Conservation (phyloP, 2,797 vertebrate species). For the Psittacula derbiana region DNA sequence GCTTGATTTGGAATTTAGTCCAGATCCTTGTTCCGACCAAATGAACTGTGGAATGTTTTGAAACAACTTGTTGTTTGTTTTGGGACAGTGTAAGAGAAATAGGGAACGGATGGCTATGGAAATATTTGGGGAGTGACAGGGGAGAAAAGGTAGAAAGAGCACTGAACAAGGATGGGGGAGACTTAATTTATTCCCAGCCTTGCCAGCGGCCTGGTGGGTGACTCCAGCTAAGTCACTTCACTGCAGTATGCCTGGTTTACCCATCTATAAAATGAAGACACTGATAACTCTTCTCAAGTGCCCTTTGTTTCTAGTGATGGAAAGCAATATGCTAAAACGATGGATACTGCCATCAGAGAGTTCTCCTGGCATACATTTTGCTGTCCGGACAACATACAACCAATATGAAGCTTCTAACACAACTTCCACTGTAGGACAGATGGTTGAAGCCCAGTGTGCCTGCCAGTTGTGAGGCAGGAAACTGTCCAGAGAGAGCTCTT, state of each 20-base stretch:
- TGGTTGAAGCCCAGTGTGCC: background rate
- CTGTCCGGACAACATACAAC: background rate
- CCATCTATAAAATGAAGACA: background rate
- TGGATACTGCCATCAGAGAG: background rate
- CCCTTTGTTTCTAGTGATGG: background rate
- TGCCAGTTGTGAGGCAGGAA: background rate
- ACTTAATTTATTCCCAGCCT: background rate
- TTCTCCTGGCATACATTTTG: background rate
- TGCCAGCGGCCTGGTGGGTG: background rate
- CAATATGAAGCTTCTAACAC: background rate
- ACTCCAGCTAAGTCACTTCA: background rate
- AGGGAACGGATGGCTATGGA: background rate
- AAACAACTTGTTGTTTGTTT: constrained; percentile 33
- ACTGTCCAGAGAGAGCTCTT: background rate
- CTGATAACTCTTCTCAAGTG: background rate
- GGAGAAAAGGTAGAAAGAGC: background rate
- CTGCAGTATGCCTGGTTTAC: background rate
- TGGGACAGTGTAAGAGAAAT: constrained; percentile 33
- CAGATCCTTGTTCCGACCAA: constrained; percentile 27
- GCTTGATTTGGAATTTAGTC: constrained; percentile 59
- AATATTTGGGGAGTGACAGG: constrained; percentile 23
- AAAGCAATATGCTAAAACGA: background rate
- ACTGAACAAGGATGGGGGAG: background rate
- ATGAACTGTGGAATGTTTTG: constrained; percentile 62
- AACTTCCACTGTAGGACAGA: background rate